A percentile compares a stretch with the other conserved stretches of the same genome.
Evolutionary conservation across 2,888 invertebrate species (phyloP).

Genomic region (Caenorhabditis panamensis): DNA sequence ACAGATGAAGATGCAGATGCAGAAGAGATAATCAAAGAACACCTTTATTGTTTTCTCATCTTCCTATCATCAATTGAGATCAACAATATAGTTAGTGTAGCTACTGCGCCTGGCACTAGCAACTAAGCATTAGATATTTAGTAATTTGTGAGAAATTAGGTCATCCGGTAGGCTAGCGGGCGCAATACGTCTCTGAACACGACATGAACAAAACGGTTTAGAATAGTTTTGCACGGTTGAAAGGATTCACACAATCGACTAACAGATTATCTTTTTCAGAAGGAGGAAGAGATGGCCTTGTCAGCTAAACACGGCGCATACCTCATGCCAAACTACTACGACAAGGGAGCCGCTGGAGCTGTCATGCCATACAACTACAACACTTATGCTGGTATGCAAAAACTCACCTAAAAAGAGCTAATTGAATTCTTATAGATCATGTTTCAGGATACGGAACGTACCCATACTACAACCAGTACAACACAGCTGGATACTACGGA

Average conservation of each 20-base stretch:
- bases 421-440: not conserved
- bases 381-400: constrained; percentile 58
- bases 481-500: constrained; percentile 70
- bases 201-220: constrained; percentile 21
- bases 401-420: not conserved
- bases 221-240: not conserved
- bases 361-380: constrained; percentile 73
- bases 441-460: constrained; percentile 65
- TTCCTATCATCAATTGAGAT: constrained; percentile 48
- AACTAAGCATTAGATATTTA: constrained; percentile 44
- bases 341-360: constrained; percentile 65
- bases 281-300: constrained; percentile 74
- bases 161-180: constrained; percentile 11
- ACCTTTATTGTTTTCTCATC: constrained; percentile 23
- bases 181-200: constrained; percentile 43
- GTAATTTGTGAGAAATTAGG: constrained; percentile 43
- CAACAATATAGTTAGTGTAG: constrained; percentile 27
- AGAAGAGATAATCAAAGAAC: constrained; percentile 33
- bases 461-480: constrained; percentile 68
- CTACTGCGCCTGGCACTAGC: constrained; percentile 40
- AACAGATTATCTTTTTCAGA: constrained; percentile 53
- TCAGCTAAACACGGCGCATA: constrained; percentile 78
- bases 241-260: constrained; percentile 1
- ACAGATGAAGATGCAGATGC: not conserved
- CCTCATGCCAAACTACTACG: constrained; percentile 75